These are phyloP conservation scores for Centruroides vittatus DNA, from an alignment of 1,140 invertebrate species.

Conservation along the genomic window DNA sequence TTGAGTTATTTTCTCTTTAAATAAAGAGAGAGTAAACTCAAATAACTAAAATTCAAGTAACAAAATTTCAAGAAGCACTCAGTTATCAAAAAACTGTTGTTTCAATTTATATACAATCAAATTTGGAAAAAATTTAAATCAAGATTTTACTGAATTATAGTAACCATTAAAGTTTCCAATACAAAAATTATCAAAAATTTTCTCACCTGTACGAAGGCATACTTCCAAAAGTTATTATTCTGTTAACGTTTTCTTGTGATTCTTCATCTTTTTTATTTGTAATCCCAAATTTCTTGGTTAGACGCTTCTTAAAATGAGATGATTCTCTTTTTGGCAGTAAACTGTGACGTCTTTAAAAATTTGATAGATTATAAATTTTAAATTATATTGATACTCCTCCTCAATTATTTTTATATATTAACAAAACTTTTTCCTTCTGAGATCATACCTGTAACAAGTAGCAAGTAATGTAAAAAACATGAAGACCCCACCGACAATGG, in stretches of 20 bases:
- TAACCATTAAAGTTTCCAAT: neutral
- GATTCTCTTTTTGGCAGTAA: slow-evolving; percentile 71
- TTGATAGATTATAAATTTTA: too few relatives aligned
- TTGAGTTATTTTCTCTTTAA: too few relatives aligned
- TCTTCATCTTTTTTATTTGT: slow-evolving; percentile 35
- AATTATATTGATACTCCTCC: too few relatives aligned
- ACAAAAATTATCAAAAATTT: neutral
- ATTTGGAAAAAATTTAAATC: too few relatives aligned
- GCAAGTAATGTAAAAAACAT: slow-evolving; percentile 86
- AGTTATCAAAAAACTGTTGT: too few relatives aligned
- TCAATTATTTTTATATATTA: neutral
- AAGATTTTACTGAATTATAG: too few relatives aligned
- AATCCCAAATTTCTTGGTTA: slow-evolving; percentile 29
- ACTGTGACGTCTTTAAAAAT: slow-evolving; percentile 53
- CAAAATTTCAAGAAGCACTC: too few relatives aligned
- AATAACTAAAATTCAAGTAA: too few relatives aligned
- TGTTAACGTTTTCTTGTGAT: slow-evolving; percentile 53
- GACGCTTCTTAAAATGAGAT: slow-evolving; percentile 66
- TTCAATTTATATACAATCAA: too few relatives aligned
- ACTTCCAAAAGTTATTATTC: slow-evolving; percentile 50
- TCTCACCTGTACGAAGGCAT: slow-evolving; percentile 53
- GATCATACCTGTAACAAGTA: slow-evolving; percentile 65
- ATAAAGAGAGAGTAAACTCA: too few relatives aligned
- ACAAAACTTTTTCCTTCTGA: neutral
- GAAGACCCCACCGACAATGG: slow-evolving; percentile 81